A percentile compares a stretch with the other conserved stretches of the same genome.
These are phyloP conservation scores for Mimachlamys varia DNA, from an alignment of 2,888 invertebrate species.

Conservation along the genomic window DNA sequence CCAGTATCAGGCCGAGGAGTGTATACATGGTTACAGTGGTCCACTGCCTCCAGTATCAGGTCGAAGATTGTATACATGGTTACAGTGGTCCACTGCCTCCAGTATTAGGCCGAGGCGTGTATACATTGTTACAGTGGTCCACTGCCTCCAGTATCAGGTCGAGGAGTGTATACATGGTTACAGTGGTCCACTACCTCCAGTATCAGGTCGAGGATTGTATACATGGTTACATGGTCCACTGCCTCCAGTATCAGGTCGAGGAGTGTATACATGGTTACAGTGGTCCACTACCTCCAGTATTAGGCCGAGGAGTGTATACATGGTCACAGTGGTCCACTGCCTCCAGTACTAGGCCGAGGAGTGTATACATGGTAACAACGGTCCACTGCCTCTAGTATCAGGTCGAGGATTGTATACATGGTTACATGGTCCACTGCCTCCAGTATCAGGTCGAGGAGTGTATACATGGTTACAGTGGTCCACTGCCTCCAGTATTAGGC, in stretches of 20 bases:
- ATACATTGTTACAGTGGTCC: not conserved
- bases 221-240: not conserved
- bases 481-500: not conserved
- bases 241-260: not conserved
- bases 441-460: not conserved
- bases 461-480: not conserved
- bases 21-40: not conserved
- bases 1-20: not conserved
- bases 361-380: not conserved
- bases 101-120: not conserved
- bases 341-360: not conserved
- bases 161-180: not conserved
- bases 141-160: not conserved
- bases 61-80: not conserved
- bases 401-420: no score
- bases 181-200: not conserved
- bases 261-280: not conserved
- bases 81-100: not conserved
- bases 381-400: not conserved
- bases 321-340: not conserved
- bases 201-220: not conserved
- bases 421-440: not conserved
- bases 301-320: no score
- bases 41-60: not conserved
- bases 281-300: not conserved